Conservation (phyloP, 2,797 vertebrate genomes). For the Xenopus petersii region DNA sequence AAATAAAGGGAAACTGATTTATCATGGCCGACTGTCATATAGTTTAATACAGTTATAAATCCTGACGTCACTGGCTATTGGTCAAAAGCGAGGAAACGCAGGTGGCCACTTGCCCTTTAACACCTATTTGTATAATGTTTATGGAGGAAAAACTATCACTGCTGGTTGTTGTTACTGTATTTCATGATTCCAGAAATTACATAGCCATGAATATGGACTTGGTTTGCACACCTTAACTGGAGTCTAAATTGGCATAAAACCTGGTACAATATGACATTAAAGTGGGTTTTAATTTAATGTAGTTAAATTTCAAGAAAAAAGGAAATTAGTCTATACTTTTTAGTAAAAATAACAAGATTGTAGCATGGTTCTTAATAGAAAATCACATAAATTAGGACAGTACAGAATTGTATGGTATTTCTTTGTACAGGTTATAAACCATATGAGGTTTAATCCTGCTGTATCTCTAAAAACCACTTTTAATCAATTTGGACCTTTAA, state of each 20-base stretch:
- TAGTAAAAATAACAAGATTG: too few relatives aligned
- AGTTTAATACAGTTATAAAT: conserved; percentile 94
- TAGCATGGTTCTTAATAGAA: too few relatives aligned
- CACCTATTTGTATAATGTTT: conserved; percentile 32
- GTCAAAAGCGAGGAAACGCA: conserved; percentile 48
- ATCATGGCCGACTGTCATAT: conserved; percentile 85
- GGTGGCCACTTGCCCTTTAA: conserved; percentile 24
- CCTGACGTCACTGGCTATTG: conserved; percentile 69
- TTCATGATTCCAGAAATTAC: conserved; percentile 2
- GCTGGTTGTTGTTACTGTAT: background rate
- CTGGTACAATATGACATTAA: too few relatives aligned
- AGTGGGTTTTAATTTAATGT: too few relatives aligned
- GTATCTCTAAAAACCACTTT: too few relatives aligned
- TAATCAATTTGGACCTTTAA: too few relatives aligned
- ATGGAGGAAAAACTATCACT: conserved; percentile 12
- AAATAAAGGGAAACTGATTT: conserved; percentile 87
- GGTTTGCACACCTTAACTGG: background rate
- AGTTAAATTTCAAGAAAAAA: too few relatives aligned
- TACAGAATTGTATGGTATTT: too few relatives aligned
- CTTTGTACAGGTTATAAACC: too few relatives aligned
- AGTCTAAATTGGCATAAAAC: background rate
- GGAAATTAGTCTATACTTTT: too few relatives aligned
- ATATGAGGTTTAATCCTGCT: too few relatives aligned
- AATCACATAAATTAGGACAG: too few relatives aligned
- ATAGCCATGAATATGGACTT: background rate